Percentiles rank a stretch among this genome's conserved stretches.
phyloP scores from a whole-genome alignment of 2,113 vertebrate genomes.

The Ophiodon elongatus region DNA sequence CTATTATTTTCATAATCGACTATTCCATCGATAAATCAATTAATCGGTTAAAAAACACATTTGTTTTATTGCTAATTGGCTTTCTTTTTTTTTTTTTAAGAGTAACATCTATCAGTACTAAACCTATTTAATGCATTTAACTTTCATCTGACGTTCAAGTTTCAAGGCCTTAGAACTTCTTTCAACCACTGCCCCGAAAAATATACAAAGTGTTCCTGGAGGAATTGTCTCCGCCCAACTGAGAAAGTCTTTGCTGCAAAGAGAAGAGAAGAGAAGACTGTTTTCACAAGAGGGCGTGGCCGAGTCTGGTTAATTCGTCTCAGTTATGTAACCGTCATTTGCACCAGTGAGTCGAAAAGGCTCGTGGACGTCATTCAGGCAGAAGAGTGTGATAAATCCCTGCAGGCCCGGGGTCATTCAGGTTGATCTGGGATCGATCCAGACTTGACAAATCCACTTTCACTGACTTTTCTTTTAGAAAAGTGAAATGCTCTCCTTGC shows the following conservation, averaged over 20 bases:
- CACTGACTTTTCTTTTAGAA: slow-evolving; percentile 37
- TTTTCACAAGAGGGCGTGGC: slow-evolving; percentile 59
- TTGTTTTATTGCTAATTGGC: too few species aligned
- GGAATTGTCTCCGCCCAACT: background rate
- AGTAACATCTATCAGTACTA: too few species aligned
- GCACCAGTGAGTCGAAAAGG: slow-evolving; percentile 42
- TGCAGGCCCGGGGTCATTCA: slow-evolving; percentile 59
- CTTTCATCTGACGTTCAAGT: background rate
- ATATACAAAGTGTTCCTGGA: background rate
- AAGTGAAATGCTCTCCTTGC: slow-evolving; percentile 8
- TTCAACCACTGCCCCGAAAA: background rate
- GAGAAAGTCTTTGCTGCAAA: slow-evolving; percentile 25
- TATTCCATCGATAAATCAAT: background rate
- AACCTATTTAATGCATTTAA: background rate
- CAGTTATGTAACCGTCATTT: slow-evolving; percentile 68
- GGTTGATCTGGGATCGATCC: slow-evolving; percentile 67
- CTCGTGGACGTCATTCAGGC: slow-evolving; percentile 57
- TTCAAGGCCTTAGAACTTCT: background rate
- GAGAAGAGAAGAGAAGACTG: slow-evolving; percentile 28
- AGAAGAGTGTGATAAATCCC: slow-evolving; percentile 64
- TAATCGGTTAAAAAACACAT: too few species aligned
- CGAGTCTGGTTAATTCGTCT: slow-evolving; percentile 49
- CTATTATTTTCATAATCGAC: background rate
- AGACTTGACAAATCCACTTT: slow-evolving; percentile 68
- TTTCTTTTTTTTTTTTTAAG: too few species aligned